Percentiles rank a stretch among this genome's conserved stretches.
Conservation (phyloP, 2,888 invertebrate genomes). For the Ceramica pisi region DNA sequence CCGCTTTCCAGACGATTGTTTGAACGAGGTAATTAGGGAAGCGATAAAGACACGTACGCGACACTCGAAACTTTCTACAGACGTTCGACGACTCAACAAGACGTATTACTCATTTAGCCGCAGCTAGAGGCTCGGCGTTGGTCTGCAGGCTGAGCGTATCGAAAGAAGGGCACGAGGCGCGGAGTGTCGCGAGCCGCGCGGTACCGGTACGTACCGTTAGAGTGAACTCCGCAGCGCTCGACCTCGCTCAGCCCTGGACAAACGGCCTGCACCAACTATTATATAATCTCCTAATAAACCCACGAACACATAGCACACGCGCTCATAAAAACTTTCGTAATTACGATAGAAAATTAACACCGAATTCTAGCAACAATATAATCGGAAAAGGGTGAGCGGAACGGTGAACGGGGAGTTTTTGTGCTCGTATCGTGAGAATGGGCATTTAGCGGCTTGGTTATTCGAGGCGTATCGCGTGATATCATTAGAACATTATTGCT, state of each 20-base stretch:
- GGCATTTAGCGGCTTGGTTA: conserved; percentile 81
- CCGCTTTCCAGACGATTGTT: conserved; percentile 82
- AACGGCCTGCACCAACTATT: conserved; percentile 63
- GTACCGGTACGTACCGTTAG: conserved; percentile 83
- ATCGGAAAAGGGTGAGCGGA: conserved; percentile 73
- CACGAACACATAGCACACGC: conserved; percentile 70
- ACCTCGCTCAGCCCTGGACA: conserved; percentile 63
- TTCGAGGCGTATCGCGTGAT: conserved; percentile 82
- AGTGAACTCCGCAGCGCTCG: conserved; percentile 69
- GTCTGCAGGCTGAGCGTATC: conserved; percentile 49
- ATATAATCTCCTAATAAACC: conserved; percentile 69
- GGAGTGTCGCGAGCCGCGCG: conserved; percentile 65
- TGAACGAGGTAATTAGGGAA: conserved; percentile 85
- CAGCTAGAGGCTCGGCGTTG: conserved; percentile 38
- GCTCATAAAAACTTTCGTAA: conserved; percentile 75
- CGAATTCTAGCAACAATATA: conserved; percentile 73
- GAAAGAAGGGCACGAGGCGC: conserved; percentile 68
- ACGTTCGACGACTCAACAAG: conserved; percentile 53
- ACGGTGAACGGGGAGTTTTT: conserved; percentile 65
- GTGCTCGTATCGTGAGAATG: conserved; percentile 78
- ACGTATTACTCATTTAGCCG: conserved; percentile 57
- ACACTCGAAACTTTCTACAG: conserved; percentile 67
- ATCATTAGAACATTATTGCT: conserved; percentile 83
- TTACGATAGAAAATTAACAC: conserved; percentile 76
- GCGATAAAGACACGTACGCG: conserved; percentile 74